Evolutionary conservation across 2,888 invertebrate species (phyloP).

Genomic region (Julus scanicus): DNA sequence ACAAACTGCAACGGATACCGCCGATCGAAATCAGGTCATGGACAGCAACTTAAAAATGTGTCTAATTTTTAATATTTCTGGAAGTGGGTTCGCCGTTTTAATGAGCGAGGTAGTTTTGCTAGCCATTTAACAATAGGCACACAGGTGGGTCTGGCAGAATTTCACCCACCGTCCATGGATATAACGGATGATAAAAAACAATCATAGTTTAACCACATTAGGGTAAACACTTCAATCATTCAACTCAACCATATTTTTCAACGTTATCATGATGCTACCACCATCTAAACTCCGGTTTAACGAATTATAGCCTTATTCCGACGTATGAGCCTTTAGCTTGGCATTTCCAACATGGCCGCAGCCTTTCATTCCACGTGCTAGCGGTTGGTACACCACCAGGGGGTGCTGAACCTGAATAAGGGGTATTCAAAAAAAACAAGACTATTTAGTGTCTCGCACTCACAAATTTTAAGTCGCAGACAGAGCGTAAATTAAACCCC

Average conservation of each 20-base stretch:
- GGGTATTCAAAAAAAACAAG: too few species aligned
- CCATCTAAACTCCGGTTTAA: background rate
- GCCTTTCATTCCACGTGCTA: too few species aligned
- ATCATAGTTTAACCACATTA: background rate
- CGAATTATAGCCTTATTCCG: too few species aligned
- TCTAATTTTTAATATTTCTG: conserved; percentile 17
- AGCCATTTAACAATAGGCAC: background rate
- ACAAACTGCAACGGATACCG: conserved; percentile 26
- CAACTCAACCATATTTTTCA: too few species aligned
- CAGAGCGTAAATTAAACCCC: too few species aligned
- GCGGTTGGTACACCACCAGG: too few species aligned
- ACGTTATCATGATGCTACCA: background rate
- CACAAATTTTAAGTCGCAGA: too few species aligned
- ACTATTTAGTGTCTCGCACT: too few species aligned
- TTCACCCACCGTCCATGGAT: background rate
- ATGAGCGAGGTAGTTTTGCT: background rate
- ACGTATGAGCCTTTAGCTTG: background rate
- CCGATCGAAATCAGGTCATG: conserved; percentile 37
- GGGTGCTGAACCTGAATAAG: too few species aligned
- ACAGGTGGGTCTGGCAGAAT: background rate
- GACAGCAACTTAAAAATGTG: conserved; percentile 43
- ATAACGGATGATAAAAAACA: background rate
- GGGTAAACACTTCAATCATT: background rate
- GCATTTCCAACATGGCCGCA: too few species aligned
- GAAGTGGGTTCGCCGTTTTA: conserved; percentile 23